Conservation (phyloP, 1,140 invertebrate genomes). For the Heliconius eleuchia region DNA sequence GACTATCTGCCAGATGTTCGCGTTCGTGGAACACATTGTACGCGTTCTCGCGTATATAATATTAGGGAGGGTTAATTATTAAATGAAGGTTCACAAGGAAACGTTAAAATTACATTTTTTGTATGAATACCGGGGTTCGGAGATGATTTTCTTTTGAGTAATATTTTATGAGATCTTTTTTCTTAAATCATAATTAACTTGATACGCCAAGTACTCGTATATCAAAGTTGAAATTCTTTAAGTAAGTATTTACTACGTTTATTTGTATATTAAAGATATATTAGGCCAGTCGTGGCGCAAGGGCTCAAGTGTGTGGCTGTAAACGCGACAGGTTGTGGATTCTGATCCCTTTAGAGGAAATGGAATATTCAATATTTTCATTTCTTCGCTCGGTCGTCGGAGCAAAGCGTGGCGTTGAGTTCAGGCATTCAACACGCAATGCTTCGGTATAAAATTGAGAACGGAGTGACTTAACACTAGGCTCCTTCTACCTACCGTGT, state of each 20-base stretch:
- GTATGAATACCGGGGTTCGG: background rate
- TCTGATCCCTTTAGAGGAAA: too few relatives aligned
- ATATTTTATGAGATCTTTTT: constrained; percentile 1
- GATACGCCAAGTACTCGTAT: background rate
- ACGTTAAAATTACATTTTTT: constrained; percentile 17
- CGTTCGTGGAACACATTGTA: constrained; percentile 17
- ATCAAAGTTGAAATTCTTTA: background rate
- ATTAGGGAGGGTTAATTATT: constrained; percentile 25
- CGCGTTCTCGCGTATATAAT: constrained; percentile 21
- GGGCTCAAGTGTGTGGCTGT: too few relatives aligned
- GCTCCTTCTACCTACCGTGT: too few relatives aligned
- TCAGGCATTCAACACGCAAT: too few relatives aligned
- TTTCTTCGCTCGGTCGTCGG: too few relatives aligned
- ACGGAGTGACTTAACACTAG: too few relatives aligned
- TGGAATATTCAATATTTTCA: too few relatives aligned
- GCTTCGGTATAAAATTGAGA: too few relatives aligned
- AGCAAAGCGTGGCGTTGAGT: too few relatives aligned
- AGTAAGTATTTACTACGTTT: background rate
- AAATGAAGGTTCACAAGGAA: constrained; percentile 14
- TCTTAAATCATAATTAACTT: background rate
- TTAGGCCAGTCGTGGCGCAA: too few relatives aligned
- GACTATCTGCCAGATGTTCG: constrained; percentile 34
- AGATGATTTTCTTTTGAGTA: constrained; percentile 15
- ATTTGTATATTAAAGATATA: too few relatives aligned
- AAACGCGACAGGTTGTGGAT: too few relatives aligned